These are phyloP conservation scores for Poeciliopsis presidionis DNA, from an alignment of 2,797 vertebrate species.

Conservation along the genomic window DNA sequence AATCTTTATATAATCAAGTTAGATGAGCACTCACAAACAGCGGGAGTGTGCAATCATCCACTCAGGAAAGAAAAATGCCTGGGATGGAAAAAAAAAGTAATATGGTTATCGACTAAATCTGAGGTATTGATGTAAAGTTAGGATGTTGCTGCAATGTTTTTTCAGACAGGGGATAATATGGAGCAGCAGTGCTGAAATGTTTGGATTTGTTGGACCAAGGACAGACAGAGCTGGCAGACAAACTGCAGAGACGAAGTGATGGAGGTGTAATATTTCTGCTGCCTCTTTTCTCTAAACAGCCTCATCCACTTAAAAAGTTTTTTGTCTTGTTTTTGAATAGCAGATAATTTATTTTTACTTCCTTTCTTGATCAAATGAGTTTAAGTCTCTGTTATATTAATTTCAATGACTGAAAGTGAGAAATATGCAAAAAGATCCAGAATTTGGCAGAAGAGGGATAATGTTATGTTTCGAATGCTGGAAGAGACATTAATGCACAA, in stretches of 20 bases:
- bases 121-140: conserved; percentile 13
- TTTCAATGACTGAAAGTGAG: background rate
- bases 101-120: background rate
- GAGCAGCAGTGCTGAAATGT: conserved; percentile 40
- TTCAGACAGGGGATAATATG: conserved; percentile 10
- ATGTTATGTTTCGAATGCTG: background rate
- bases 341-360: background rate
- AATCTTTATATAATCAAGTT: conserved; percentile 70
- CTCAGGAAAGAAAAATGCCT: conserved; percentile 25
- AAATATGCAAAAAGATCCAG: background rate
- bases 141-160: conserved; percentile 15
- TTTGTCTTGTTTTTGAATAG: background rate
- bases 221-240: conserved; percentile 14
- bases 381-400: background rate
- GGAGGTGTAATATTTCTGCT: conserved; percentile 44
- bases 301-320: background rate
- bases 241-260: conserved; percentile 47
- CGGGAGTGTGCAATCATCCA: conserved; percentile 44
- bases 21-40: conserved; percentile 37
- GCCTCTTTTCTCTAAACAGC: conserved; percentile 15
- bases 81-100: conserved; percentile 5
- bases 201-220: conserved; percentile 29
- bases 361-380: background rate
- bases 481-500: background rate
- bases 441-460: background rate